Base-by-base conservation (phyloP, 2,113 vertebrate species). In the Sceloporus tristichus region DNA sequence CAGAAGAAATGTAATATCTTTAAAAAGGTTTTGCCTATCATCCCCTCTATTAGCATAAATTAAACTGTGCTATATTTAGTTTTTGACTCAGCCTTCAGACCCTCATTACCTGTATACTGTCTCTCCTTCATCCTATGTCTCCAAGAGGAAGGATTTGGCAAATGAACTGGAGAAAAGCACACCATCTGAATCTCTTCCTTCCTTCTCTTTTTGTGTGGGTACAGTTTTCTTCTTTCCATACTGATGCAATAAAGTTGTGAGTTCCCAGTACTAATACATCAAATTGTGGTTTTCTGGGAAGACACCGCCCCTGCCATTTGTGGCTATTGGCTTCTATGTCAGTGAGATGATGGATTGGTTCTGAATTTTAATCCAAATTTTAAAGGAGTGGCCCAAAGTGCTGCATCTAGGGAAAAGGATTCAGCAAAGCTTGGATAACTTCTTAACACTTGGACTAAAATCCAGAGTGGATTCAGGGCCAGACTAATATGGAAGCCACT, bases 51-150 rank as follows among this genome's bases (percentile, higher is more conserved):
- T 70, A 59, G 21, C 48, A 84, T 88, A 68, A 40, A 78, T 88
- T 84, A 84, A 78, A 8, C 56, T 68, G 80, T 78, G 82, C 62
- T 84, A 88, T 40, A 84, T 88, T 84, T 88, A 59, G 42, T 56
- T 88, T 56, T 19, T 78, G 62, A 83, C 21, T 82, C 62, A 13
- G 74, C 81, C 81, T 78, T 83, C 62, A 76, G 62, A 78, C 62
- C 59, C 13, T 27, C 71, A 83, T 76, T 83, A 56, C 11, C 59
- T 78, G 27, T 68, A 38, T 1, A 54, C n/a, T 25, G 9, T 68
- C 42, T 62, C 13, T 79, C 27, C 25, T 21, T 48, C 42, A 48
- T 27, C 14, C 40, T 71, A 27, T 70, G 29, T 74, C 66, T n/a
- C 42, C 18, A 59, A 34, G 18, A 74, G 10, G 29, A 73, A 73